Evolutionary conservation across 2,888 invertebrate genomes (phyloP).

Genomic region (Catocala fraxini): DNA sequence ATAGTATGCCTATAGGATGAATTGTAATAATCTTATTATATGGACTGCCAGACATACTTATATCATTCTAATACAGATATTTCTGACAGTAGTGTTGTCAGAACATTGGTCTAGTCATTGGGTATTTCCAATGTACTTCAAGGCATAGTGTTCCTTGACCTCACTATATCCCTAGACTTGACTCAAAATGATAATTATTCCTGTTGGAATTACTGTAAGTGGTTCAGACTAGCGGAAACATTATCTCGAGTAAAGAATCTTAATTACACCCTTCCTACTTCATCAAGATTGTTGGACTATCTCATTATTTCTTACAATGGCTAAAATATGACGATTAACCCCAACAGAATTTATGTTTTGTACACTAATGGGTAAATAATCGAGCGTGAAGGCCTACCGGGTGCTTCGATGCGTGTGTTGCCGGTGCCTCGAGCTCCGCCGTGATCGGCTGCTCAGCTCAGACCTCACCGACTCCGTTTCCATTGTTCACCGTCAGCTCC

Average conservation of each 20-base stretch:
- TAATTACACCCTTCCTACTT: slow-evolving; percentile 13
- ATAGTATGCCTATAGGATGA: too few relatives aligned
- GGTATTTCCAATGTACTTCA: too few relatives aligned
- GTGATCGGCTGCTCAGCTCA: slow-evolving; percentile 94
- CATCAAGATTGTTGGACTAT: slow-evolving; percentile 2
- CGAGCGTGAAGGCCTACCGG: slow-evolving; percentile 78
- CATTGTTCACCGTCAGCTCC: slow-evolving; percentile 86
- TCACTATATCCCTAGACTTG: background rate
- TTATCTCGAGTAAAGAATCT: slow-evolving; percentile 12
- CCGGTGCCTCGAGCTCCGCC: slow-evolving; percentile 89
- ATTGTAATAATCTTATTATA: too few relatives aligned
- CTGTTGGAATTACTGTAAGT: background rate
- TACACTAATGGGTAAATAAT: slow-evolving; percentile 21
- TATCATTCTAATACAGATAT: too few relatives aligned
- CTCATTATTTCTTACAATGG: slow-evolving; percentile 1
- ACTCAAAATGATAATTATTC: background rate
- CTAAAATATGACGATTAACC: background rate
- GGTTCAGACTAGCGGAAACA: background rate
- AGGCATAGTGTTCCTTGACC: background rate
- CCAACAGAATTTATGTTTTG: background rate
- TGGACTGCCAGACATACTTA: too few relatives aligned
- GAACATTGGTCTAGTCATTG: too few relatives aligned
- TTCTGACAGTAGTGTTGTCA: too few relatives aligned
- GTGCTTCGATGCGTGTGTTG: slow-evolving; percentile 90
- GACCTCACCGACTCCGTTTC: slow-evolving; percentile 98